Evolutionary conservation across 2,888 invertebrate species (phyloP).

Genomic region (Yponomeuta plumbellus): DNA sequence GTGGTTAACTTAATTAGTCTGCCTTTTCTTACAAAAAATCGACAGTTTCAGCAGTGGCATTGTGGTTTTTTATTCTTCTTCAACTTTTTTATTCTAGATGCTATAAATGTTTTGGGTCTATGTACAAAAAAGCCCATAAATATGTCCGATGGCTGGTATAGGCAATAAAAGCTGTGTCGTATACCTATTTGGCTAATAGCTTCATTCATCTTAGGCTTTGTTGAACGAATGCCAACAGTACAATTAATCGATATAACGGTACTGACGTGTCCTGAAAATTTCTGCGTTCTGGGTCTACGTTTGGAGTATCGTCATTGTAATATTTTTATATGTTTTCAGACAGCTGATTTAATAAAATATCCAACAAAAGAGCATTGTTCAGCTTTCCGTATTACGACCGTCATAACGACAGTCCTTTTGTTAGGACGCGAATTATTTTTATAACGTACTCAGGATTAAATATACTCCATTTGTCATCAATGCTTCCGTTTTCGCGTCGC

Average conservation of each 20-base stretch:
- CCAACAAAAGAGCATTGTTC: neutral
- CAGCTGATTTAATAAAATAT: neutral
- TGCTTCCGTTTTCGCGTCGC: neutral
- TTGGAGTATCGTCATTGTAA: no score
- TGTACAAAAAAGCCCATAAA: neutral
- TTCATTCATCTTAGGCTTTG: constrained; percentile 5
- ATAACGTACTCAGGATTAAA: neutral
- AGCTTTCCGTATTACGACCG: neutral
- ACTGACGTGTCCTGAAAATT: constrained; percentile 5
- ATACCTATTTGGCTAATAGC: constrained; percentile 8
- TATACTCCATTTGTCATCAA: neutral
- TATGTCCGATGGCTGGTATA: neutral
- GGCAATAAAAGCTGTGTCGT: neutral
- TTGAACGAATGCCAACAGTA: constrained; percentile 12
- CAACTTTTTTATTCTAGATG: no score
- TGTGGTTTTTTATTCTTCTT: no score
- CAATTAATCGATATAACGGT: constrained; percentile 5
- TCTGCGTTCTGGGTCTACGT: neutral
- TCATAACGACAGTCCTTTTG: neutral
- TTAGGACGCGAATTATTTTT: neutral
- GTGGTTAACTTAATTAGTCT: no score
- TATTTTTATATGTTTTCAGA: no score
- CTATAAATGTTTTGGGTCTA: neutral
- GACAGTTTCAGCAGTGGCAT: no score
- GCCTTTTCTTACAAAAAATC: no score